These are phyloP conservation scores for Chiroxiphia lanceolata DNA, from an alignment of 2,797 vertebrate genomes.

Conservation along the genomic window DNA sequence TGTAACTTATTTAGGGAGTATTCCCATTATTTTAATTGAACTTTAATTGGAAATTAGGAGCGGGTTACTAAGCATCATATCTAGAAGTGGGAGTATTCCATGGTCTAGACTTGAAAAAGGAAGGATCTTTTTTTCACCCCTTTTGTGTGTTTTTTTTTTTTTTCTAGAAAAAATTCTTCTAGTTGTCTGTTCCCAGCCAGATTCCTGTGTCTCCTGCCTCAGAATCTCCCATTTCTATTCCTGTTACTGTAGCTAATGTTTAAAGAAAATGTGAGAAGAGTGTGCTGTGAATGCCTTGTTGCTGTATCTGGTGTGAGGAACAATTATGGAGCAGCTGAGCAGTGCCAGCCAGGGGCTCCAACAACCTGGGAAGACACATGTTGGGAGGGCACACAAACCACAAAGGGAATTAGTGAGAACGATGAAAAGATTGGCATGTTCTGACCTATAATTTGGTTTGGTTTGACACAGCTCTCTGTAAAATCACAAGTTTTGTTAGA, in stretches of 20 bases:
- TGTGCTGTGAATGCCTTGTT: neutral
- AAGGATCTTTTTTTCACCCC: neutral
- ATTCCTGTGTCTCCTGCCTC: neutral
- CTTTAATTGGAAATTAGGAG: neutral
- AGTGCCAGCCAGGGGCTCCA: neutral
- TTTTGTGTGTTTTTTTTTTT: neutral
- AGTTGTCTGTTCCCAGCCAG: neutral
- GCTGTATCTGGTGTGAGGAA: neutral
- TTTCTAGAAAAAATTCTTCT: neutral
- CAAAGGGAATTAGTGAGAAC: neutral
- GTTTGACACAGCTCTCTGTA: neutral
- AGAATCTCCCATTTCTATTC: neutral
- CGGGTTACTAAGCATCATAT: neutral
- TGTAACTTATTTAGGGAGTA: neutral
- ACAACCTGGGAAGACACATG: neutral
- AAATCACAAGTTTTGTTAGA: neutral
- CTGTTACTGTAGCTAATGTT: neutral
- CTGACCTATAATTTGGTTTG: neutral
- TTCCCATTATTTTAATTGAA: neutral
- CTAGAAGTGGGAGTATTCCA: neutral
- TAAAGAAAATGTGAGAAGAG: constrained; percentile 24
- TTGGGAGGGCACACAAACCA: neutral
- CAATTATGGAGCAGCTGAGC: neutral
- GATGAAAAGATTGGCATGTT: neutral
- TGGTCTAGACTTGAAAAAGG: neutral